Evolutionary conservation across 2,888 invertebrate species (phyloP).

Genomic region (Tigriopus californicus): DNA sequence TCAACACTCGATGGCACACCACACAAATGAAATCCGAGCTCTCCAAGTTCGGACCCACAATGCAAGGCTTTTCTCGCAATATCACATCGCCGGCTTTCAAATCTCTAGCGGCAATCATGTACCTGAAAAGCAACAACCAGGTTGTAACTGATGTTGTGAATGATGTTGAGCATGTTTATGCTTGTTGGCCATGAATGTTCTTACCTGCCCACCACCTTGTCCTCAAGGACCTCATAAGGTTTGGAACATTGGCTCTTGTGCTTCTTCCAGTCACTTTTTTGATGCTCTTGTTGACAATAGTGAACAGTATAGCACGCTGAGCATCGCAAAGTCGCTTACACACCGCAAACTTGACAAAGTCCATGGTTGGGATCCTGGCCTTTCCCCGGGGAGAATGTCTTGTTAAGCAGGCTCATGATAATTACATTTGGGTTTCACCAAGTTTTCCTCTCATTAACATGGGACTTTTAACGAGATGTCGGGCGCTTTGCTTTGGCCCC

Average conservation of each 20-base stretch:
- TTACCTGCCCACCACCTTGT: neutral
- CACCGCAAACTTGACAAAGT: neutral
- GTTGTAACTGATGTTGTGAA: neutral
- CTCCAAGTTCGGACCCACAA: neutral
- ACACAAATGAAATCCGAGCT: neutral
- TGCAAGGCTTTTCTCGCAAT: neutral
- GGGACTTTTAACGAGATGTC: too few species aligned
- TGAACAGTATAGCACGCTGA: neutral
- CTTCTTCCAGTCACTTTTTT: conserved; percentile 7
- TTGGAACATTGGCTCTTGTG: conserved; percentile 6
- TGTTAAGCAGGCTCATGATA: too few species aligned
- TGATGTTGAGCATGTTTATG: neutral
- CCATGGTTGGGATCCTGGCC: neutral
- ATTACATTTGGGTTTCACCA: too few species aligned
- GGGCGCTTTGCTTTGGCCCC: too few species aligned
- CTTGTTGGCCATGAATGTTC: neutral
- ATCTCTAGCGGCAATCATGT: conserved; percentile 1
- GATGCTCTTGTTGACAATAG: neutral
- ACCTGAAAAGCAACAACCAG: neutral
- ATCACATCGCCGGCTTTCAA: neutral
- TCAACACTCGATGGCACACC: neutral
- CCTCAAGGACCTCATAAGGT: neutral
- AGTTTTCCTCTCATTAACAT: too few species aligned
- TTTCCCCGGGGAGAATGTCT: too few species aligned
- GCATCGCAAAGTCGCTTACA: neutral